Conservation (phyloP, 2,797 vertebrate species). For the Ciconia nigra region DNA sequence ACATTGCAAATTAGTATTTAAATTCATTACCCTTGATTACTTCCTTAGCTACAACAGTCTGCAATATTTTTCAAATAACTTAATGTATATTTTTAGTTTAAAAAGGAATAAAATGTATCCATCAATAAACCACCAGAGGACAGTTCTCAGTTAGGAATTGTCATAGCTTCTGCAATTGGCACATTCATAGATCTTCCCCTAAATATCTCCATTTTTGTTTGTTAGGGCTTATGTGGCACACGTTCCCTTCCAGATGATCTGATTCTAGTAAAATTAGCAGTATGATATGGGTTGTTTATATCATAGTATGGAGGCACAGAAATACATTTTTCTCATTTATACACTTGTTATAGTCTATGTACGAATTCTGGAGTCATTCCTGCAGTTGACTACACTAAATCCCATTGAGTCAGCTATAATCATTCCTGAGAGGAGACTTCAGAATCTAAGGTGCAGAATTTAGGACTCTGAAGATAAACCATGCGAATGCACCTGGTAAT, state of each 20-base stretch:
- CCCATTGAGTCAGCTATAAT: neutral
- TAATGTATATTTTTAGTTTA: neutral
- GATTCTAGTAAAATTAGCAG: neutral
- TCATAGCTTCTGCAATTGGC: neutral
- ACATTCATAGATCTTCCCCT: neutral
- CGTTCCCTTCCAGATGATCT: neutral
- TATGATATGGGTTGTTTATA: neutral
- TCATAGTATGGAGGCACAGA: neutral
- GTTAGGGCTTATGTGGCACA: neutral
- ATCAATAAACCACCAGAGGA: neutral
- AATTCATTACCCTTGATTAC: neutral
- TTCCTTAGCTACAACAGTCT: neutral
- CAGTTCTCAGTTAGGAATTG: neutral
- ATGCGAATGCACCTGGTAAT: accelerated
- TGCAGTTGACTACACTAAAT: neutral
- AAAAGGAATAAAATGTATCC: neutral
- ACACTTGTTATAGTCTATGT: neutral
- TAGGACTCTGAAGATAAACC: neutral
- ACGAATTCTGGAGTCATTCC: neutral
- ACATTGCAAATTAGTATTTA: neutral
- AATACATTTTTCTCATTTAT: neutral
- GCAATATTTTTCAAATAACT: neutral
- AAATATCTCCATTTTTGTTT: neutral
- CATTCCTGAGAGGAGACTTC: neutral
- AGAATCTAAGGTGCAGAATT: neutral